Base-by-base conservation (phyloP, 2,888 invertebrate genomes). In the Bombylius discolor region DNA sequence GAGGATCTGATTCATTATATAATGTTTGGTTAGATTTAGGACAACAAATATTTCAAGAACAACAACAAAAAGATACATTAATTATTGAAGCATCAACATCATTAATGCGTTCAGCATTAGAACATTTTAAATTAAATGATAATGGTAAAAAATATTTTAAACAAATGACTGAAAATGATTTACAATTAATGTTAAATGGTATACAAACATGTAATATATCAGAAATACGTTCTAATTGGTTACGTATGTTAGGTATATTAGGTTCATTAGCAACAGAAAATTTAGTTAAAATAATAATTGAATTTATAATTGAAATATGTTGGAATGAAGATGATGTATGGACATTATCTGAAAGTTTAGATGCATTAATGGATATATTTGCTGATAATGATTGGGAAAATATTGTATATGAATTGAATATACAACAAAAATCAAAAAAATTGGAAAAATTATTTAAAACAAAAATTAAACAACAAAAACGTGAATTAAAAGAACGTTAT, bases 341-440 rank as follows among this genome's bases (percentile, higher is more conserved):
- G 83, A 81, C 87, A 6, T 73, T 83, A 44, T 85, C 87, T 0
- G 89, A 89, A 74, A 81, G 84, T 5, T 68, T 88, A 46, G 89
- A 89, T 66, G 81, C 84, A 1, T 66, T 88, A 34, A 84, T 88
- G 71, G 89, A 89, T 67, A 78, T 89, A 62, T 89, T 85, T 70
- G 80, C 84, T 0, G 87, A 87, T 66, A 88, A 89, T 66, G 83
- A 85, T 65, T 82, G 84, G 56, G 83, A 87, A 67, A 66, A 67
- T 31, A 71, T 86, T 57, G 82, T 85, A 1, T 74, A 74, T 58
- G 82, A 83, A 66, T 76, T 86, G 14, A 77, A 79, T 61, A 75
- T 88, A 52, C 77, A 82, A 4, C 79, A 80, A n/a, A 82, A 80
- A 65, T 70, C 87, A 14, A 72, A 76, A 44, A 66, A 71, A 13